Conservation (phyloP, 2,888 invertebrate species). For the Leptopterna dolabrata region DNA sequence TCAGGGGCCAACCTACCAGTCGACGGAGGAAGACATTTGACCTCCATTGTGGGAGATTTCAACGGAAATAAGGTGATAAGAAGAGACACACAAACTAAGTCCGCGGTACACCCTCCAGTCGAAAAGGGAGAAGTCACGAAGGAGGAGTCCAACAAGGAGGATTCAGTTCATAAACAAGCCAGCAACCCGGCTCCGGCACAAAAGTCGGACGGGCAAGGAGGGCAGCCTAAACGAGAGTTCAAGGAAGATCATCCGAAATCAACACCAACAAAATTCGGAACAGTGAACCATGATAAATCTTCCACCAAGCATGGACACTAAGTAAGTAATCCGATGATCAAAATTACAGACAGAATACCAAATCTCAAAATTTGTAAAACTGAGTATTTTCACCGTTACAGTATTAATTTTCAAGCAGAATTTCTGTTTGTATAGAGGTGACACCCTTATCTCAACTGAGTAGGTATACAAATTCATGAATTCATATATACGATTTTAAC, state of each 20-base stretch:
- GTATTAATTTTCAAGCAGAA: too few species aligned
- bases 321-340: not conserved
- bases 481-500: too few species aligned
- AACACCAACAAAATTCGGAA: not conserved
- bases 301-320: not conserved
- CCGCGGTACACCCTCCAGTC: not conserved
- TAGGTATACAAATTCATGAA: too few species aligned
- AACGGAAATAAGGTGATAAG: not conserved
- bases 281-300: not conserved
- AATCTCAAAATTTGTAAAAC: too few species aligned
- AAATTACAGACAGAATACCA: not conserved
- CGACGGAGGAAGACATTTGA: slow-evolving; percentile 94
- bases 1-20: slow-evolving; percentile 91
- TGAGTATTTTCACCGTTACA: too few species aligned
- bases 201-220: not conserved
- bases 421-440: too few species aligned
- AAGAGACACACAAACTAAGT: not conserved
- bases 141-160: not conserved
- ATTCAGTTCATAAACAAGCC: not conserved
- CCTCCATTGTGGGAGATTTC: slow-evolving; percentile 71
- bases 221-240: not conserved
- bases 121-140: not conserved
- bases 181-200: not conserved
- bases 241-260: not conserved
- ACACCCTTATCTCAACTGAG: too few species aligned